Evolutionary conservation across 2,113 vertebrate genomes (phyloP).

Genomic region (Apeltes quadracus): DNA sequence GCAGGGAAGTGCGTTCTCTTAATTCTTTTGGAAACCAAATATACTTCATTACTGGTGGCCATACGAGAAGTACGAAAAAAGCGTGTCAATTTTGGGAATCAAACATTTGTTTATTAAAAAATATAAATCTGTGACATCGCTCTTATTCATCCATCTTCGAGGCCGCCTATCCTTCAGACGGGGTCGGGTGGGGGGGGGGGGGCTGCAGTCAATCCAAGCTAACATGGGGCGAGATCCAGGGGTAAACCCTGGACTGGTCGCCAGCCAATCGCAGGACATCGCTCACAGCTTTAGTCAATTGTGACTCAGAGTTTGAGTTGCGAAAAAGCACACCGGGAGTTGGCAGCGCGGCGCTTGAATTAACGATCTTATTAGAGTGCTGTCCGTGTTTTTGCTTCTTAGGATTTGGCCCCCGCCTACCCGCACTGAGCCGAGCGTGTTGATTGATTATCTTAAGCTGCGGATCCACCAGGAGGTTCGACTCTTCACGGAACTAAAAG

Average conservation of each 20-base stretch:
- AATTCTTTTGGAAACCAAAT: background rate
- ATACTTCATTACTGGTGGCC: background rate
- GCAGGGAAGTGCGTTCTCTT: background rate
- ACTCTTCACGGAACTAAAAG: background rate
- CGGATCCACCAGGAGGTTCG: too few species aligned
- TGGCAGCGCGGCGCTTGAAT: background rate
- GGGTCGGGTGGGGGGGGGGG: too few species aligned
- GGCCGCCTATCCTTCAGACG: too few species aligned
- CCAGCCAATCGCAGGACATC: too few species aligned
- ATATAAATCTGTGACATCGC: background rate
- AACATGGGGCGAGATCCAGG: too few species aligned
- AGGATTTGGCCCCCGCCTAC: background rate
- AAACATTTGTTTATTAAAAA: background rate
- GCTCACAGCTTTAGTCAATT: background rate
- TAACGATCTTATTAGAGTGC: background rate
- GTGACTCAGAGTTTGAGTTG: background rate
- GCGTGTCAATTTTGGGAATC: background rate
- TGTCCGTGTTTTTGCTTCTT: background rate
- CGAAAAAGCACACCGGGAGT: background rate
- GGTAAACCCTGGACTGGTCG: too few species aligned
- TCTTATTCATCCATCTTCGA: too few species aligned
- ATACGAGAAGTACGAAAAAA: background rate
- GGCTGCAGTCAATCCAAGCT: too few species aligned
- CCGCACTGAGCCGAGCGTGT: background rate
- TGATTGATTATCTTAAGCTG: background rate